Percentiles rank a stretch among this genome's conserved stretches.
Evolutionary conservation across 2,888 invertebrate species (phyloP).

Genomic region (Zaprionus obscuricornis): DNA sequence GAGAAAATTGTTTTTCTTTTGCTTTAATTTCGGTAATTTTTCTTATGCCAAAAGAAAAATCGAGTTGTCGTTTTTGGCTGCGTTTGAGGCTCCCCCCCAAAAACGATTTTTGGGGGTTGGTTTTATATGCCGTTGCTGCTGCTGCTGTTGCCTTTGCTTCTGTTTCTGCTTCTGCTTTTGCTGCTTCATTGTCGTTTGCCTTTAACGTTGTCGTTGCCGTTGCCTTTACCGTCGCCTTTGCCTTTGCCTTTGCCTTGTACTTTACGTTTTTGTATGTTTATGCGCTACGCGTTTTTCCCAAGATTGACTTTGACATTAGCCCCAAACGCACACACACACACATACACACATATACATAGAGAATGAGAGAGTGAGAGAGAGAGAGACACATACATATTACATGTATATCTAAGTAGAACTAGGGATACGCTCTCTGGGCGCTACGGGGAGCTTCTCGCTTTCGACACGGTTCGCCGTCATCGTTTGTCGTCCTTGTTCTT

Average conservation of each 20-base stretch:
- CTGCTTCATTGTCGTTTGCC: too few relatives aligned
- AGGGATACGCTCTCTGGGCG: constrained; percentile 42
- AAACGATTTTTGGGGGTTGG: constrained; percentile 51
- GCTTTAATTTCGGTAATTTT: constrained; percentile 79
- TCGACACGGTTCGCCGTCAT: constrained; percentile 65
- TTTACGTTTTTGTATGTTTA: constrained; percentile 70
- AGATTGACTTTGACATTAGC: constrained; percentile 80
- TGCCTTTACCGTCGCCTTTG: too few relatives aligned
- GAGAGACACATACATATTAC: background rate
- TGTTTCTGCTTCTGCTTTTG: too few relatives aligned
- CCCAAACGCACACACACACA: constrained; percentile 54
- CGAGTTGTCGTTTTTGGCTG: constrained; percentile 69
- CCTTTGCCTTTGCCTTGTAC: constrained; percentile 45
- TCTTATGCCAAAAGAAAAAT: constrained; percentile 75
- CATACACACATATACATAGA: constrained; percentile 24
- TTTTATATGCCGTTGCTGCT: too few relatives aligned
- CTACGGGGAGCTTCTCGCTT: constrained; percentile 52
- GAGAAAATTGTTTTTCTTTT: constrained; percentile 79
- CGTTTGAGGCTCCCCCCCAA: constrained; percentile 35
- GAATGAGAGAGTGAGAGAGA: too few relatives aligned
- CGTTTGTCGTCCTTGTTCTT: constrained; percentile 18
- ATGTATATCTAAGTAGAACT: constrained; percentile 3
- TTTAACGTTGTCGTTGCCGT: constrained; percentile 24
- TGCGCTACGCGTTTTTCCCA: constrained; percentile 78
- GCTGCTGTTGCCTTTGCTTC: too few relatives aligned